Base-by-base conservation (phyloP, 1,140 invertebrate genomes). In the Aradophagus sp. region DNA sequence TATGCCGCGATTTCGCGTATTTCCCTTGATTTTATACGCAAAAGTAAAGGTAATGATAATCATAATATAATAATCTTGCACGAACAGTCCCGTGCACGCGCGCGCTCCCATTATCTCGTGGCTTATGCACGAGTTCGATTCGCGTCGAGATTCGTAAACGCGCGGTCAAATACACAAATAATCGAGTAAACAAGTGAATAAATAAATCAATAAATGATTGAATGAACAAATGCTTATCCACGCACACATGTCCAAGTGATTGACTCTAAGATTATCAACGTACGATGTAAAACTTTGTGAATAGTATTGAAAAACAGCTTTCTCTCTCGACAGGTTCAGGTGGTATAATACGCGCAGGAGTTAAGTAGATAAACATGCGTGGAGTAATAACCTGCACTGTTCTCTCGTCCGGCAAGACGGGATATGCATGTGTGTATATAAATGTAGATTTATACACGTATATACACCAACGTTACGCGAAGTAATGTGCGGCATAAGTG, bases 281-380 rank as follows among this genome's bases (percentile, higher is more conserved):
- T 69, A 74, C 53, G 68, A 68, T 73, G 63, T 55, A 68, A 74
- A 68, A 52, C 71, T 67, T 65, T 66, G 59, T 73, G 77, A 77
- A 78, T 74, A 69, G 68, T 77, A 82, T 81, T 77, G 78, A 82
- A 84, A 82, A 82, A 82, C 81, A 80, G 80, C 82, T 83, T 83
- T 84, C 82, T 82, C 82, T 82, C 80, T 78, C 78, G 74, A 77
- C 79, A 78, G 80, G 78, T 80, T 81, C 80, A 81, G 74, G 71
- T 73, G 78, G 76, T 77, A 69, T 74, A 77, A 68, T 56, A 61
- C 63, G 47, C 78, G 80, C 76, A 77, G 68, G 74, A 82, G 79
- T 81, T 81, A 81, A 84, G 74, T 79, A 78, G 79, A 83, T 83
- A 84, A 84, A 84, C 80, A 81, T 73, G 76, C 77, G 76, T 74